These are phyloP conservation scores for Coryphaenoides rupestris DNA, from an alignment of 2,113 vertebrate genomes.

Conservation along the genomic window DNA sequence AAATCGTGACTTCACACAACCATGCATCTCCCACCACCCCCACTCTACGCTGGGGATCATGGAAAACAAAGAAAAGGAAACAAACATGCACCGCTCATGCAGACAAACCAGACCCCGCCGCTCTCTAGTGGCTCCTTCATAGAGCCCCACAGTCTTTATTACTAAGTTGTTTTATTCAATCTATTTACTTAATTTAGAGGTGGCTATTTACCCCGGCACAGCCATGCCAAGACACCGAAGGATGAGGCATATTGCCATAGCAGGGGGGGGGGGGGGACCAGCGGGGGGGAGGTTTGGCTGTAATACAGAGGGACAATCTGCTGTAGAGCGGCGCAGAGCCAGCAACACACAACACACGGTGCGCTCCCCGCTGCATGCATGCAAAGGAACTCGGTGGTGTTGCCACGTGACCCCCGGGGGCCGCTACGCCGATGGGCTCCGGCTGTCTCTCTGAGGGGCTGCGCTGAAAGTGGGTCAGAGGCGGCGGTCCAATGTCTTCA, in stretches of 20 bases:
- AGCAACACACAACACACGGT: constrained; percentile 26
- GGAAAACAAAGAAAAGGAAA: background rate
- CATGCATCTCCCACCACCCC: background rate
- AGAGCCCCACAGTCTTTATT: constrained; percentile 26
- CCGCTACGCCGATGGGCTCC: constrained; percentile 3
- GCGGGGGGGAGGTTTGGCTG: constrained; percentile 1
- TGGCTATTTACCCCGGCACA: constrained; percentile 49
- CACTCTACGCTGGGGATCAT: background rate
- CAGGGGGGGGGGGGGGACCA: background rate
- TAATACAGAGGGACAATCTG: constrained; percentile 42
- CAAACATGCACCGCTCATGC: too few relatives aligned
- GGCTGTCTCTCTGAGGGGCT: constrained; percentile 5
- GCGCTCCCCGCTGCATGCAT: constrained; percentile 9
- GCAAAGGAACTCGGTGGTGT: constrained; percentile 13
- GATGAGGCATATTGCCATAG: constrained; percentile 47
- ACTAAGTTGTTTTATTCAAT: constrained; percentile 54
- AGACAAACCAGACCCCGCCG: background rate
- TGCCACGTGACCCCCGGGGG: constrained; percentile 20
- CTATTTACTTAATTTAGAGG: constrained; percentile 55
- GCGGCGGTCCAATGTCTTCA: background rate
- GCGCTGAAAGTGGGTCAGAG: background rate
- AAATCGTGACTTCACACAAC: constrained; percentile 6
- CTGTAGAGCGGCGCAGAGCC: constrained; percentile 24
- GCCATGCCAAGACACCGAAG: constrained; percentile 41
- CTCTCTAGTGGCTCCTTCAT: background rate